These are phyloP conservation scores for Drosophila nigricruria DNA, from an alignment of 2,888 invertebrate species.

Conservation along the genomic window DNA sequence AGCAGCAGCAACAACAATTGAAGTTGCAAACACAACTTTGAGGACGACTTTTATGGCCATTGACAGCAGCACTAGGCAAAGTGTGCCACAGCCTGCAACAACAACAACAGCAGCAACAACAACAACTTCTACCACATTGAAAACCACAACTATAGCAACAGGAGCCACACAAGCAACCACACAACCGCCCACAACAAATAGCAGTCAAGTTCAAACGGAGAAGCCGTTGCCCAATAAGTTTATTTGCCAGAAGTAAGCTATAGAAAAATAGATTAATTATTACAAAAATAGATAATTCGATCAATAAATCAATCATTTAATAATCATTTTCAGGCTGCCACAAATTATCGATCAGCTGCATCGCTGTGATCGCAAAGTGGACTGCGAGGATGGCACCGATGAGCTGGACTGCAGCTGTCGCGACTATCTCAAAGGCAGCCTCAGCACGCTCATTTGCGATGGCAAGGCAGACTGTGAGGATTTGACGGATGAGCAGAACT, in stretches of 20 bases:
- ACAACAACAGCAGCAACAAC: conserved; percentile 6
- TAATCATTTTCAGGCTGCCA: conserved; percentile 86
- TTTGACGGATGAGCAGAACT: conserved; percentile 90
- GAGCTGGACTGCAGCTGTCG: conserved; percentile 90
- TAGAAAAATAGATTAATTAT: too few relatives aligned
- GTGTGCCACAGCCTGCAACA: conserved; percentile 12
- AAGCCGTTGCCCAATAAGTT: conserved; percentile 68
- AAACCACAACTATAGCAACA: conserved; percentile 4
- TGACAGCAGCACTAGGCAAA: conserved; percentile 15
- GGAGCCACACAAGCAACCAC: not conserved
- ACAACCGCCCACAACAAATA: not conserved
- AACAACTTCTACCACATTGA: not conserved
- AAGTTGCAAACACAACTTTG: conserved; percentile 23
- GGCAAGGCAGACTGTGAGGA: conserved; percentile 91
- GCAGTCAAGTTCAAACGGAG: conserved; percentile 2
- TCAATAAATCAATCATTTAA: not conserved
- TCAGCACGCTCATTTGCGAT: conserved; percentile 89
- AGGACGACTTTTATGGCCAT: not conserved
- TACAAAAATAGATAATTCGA: not conserved
- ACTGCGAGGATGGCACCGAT: conserved; percentile 94
- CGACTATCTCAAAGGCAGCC: conserved; percentile 87
- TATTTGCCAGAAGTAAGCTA: conserved; percentile 74
- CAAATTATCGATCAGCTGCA: conserved; percentile 88
- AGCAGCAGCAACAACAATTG: conserved; percentile 25
- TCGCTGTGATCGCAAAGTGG: conserved; percentile 89